Conservation (phyloP, 2,113 vertebrate species). For the Silurus asotus region DNA sequence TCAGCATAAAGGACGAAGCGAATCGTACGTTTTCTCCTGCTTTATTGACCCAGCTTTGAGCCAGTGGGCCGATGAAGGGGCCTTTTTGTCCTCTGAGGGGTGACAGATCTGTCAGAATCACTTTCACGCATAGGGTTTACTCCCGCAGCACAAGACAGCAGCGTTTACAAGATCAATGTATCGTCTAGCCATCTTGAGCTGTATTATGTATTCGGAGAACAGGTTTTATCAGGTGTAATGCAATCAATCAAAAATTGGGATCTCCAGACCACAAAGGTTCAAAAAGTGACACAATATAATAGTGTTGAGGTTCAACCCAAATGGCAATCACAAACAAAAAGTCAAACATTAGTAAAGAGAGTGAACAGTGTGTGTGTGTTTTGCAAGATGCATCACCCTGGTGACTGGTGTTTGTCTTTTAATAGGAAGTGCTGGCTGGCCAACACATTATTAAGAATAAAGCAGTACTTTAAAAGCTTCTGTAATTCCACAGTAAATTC, state of each 20-base stretch:
- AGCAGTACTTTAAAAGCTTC: too few relatives aligned
- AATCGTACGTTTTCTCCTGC: background rate
- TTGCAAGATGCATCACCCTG: too few relatives aligned
- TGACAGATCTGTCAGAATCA: conserved; percentile 13
- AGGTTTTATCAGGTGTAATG: background rate
- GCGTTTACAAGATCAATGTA: background rate
- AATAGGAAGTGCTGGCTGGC: too few relatives aligned
- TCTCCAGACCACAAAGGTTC: background rate
- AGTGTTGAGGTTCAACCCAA: background rate
- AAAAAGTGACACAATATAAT: background rate
- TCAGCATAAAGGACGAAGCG: conserved; percentile 8
- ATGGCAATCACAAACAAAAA: background rate
- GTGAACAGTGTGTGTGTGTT: too few relatives aligned
- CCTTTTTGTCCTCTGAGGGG: conserved; percentile 17
- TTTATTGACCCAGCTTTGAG: conserved; percentile 17
- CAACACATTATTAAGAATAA: too few relatives aligned
- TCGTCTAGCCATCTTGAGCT: background rate
- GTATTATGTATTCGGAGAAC: background rate
- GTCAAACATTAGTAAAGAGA: background rate
- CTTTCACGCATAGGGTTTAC: conserved; percentile 23
- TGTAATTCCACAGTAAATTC: background rate
- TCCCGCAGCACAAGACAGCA: background rate
- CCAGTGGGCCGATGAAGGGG: background rate
- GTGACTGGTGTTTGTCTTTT: too few relatives aligned
- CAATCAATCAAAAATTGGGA: background rate